A percentile compares a stretch with the other conserved stretches of the same genome.
Evolutionary conservation across 2,113 vertebrate genomes (phyloP).

Genomic region (Nothoprocta pentlandii): DNA sequence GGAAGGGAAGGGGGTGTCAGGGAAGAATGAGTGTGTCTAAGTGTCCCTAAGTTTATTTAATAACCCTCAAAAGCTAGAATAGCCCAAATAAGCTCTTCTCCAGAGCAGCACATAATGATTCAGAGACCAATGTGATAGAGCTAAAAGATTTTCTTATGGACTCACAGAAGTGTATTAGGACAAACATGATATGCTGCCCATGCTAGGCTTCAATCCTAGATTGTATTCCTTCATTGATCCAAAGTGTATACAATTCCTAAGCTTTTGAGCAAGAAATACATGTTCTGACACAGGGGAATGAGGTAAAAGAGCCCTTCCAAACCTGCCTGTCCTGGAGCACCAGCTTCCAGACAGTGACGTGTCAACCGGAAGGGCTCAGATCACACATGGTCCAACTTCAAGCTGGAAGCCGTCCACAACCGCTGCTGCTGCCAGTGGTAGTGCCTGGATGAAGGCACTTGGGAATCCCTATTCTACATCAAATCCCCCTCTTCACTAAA

Average conservation of each 20-base stretch:
- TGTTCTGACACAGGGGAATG: neutral
- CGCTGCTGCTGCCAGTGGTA: neutral
- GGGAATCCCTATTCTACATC: neutral
- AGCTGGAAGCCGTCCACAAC: neutral
- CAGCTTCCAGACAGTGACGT: neutral
- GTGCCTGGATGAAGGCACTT: accelerated
- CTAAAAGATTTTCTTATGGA: neutral
- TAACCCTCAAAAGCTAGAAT: neutral
- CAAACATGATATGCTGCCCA: neutral
- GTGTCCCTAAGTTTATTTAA: neutral
- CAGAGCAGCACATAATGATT: neutral
- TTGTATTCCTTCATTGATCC: neutral
- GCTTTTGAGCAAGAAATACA: neutral
- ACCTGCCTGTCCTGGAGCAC: neutral
- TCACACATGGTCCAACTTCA: neutral
- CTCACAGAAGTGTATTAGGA: neutral
- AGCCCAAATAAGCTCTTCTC: neutral
- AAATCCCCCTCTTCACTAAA: neutral
- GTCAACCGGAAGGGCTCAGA: neutral
- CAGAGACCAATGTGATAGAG: neutral
- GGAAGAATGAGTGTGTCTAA: too few species aligned
- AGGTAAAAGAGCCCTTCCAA: neutral
- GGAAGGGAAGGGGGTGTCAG: too few species aligned
- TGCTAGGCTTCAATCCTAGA: neutral
- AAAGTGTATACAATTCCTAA: neutral